These are phyloP conservation scores for Spodoptera frugiperda DNA, from an alignment of 1,140 invertebrate genomes.

Conservation along the genomic window DNA sequence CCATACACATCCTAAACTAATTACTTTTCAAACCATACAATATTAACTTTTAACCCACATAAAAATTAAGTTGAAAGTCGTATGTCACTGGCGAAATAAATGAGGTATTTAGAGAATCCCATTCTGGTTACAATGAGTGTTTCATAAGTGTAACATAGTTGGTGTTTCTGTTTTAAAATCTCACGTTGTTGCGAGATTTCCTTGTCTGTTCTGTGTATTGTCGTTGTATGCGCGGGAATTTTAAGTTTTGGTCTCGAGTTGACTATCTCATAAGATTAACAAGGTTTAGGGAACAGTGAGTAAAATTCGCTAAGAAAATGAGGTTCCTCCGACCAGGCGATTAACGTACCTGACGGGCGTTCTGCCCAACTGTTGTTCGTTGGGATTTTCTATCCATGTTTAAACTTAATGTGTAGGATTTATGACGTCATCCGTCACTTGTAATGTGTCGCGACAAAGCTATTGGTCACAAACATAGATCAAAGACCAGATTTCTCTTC, in stretches of 20 bases:
- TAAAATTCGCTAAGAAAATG: too few relatives aligned
- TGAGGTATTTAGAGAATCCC: slow-evolving; percentile 55
- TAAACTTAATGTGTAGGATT: too few relatives aligned
- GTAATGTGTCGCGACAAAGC: too few relatives aligned
- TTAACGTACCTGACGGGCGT: too few relatives aligned
- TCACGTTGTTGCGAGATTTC: slow-evolving; percentile 31
- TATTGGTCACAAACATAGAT: too few relatives aligned
- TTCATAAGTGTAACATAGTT: slow-evolving; percentile 14
- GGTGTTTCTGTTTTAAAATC: slow-evolving; percentile 21
- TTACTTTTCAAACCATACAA: slow-evolving; percentile 27
- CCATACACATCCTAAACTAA: slow-evolving; percentile 23
- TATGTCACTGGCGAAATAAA: slow-evolving; percentile 42
- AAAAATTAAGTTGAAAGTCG: slow-evolving; percentile 4
- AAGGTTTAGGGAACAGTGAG: too few relatives aligned
- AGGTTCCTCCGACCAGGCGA: too few relatives aligned
- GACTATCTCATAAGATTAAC: too few relatives aligned
- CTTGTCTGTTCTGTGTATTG: slow-evolving; percentile 1
- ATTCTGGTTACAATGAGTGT: slow-evolving; percentile 41
- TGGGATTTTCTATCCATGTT: too few relatives aligned
- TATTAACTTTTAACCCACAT: background rate
- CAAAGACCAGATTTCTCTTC: too few relatives aligned
- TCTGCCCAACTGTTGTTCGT: too few relatives aligned
- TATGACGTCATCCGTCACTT: too few relatives aligned
- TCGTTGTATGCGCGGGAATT: slow-evolving; percentile 4
- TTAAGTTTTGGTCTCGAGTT: background rate